Conservation (phyloP, 2,797 vertebrate genomes). For the Vespertilio murinus region DNA sequence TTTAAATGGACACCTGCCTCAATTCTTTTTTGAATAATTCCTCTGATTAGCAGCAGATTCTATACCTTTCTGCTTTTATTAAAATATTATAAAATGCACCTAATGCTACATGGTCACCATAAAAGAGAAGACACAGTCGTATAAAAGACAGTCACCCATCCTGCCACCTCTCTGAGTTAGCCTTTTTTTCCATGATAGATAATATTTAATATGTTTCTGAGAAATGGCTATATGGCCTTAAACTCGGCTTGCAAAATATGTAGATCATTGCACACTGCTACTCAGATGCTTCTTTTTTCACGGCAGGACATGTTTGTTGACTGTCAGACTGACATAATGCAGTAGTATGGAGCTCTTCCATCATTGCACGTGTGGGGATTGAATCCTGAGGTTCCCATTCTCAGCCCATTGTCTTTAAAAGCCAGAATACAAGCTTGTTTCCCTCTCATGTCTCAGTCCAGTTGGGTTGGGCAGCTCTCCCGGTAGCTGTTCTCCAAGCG, state of each 20-base stretch:
- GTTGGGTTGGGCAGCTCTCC: not conserved
- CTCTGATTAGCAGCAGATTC: not conserved
- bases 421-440: not conserved
- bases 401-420: not conserved
- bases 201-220: not conserved
- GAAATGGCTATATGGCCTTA: not conserved
- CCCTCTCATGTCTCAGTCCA: not conserved
- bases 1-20: conserved; percentile 52
- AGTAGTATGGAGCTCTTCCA: not conserved
- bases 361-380: not conserved
- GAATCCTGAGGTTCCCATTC: not conserved
- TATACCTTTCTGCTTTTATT: conserved; percentile 18
- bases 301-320: not conserved
- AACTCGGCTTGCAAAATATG: not conserved
- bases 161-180: not conserved
- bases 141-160: not conserved
- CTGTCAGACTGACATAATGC: not conserved
- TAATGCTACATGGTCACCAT: not conserved
- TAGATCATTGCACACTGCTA: not conserved
- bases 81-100: not conserved
- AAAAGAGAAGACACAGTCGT: not conserved
- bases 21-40: conserved; percentile 39
- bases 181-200: not conserved
- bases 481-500: not conserved
- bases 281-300: not conserved